Base-by-base conservation (phyloP, 1,140 invertebrate species). In the Drosophila micromelanica region DNA sequence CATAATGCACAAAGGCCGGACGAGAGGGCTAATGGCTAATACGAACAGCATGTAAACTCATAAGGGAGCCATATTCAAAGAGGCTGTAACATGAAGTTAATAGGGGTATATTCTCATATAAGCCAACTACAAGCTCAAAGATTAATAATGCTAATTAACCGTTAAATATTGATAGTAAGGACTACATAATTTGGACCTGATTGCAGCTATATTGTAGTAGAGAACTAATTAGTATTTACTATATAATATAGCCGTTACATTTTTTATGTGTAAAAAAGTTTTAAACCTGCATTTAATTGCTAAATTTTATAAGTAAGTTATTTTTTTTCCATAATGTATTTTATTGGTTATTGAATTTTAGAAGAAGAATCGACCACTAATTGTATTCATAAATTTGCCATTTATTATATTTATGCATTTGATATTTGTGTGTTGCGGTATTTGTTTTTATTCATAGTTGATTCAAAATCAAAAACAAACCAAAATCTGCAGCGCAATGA, bases 1-100 rank as follows among this genome's bases (percentile, higher is more conserved):
- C 82, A 81, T 78, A 75, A 86, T 72, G 73, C 70, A 73, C 61
- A 80, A 86, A 54, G 55, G 63, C 59, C 63, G 64, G 73, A 63
- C 60, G 76, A 77, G 67, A 63, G 77, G 43, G 67, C 45, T 63
- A 61, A 69, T 65, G 72, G 67, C 49, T 37, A 43, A 68, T 68
- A 42, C 51, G 15, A 60, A 60, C 15, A 27, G 42, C 51, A 35
- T 60, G 37, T 40, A 8, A 11, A 38, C 27, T 3, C 17, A 40
- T 40, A 38, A 35, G 17, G 35, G 30, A 13, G n/a, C 52, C 40
- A 12, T 42, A 17, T 37, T 11, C 23, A 6, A 42, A 32, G 27
- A n/a, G 40, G 13, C 27, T 32, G 13, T 15, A 57, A n/a, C 23
- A 27, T 57, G 43, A 42, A 37, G 3, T 20, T 17, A 43, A 43